These are phyloP conservation scores for Scaptomyza hsui DNA, from an alignment of 1,140 invertebrate genomes.

Conservation along the genomic window DNA sequence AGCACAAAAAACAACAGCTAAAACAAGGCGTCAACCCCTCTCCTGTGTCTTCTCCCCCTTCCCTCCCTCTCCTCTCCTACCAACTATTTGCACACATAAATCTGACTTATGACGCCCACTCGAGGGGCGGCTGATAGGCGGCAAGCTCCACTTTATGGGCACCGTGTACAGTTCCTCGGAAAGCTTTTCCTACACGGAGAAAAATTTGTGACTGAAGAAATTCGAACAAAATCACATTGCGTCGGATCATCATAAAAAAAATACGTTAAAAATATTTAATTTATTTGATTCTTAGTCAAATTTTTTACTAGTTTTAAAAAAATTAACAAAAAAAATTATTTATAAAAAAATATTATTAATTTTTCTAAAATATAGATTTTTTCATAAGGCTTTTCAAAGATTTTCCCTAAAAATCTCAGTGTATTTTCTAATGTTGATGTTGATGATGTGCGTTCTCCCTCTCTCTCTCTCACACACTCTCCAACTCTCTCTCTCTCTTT, in stretches of 20 bases:
- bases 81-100: slow-evolving; percentile 79
- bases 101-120: slow-evolving; percentile 76
- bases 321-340: too few relatives aligned
- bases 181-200: background rate
- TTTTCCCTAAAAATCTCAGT: background rate
- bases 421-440: slow-evolving; percentile 15
- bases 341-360: too few relatives aligned
- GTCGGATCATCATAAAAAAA: too few relatives aligned
- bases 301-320: too few relatives aligned
- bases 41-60: background rate
- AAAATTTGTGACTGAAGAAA: background rate
- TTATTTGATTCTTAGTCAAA: too few relatives aligned
- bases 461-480: background rate
- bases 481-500: slow-evolving; percentile 18
- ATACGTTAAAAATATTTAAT: too few relatives aligned
- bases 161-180: background rate
- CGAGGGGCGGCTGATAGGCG: slow-evolving; percentile 21
- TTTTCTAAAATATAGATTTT: background rate
- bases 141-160: slow-evolving; percentile 4
- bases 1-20: slow-evolving; percentile 36
- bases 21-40: slow-evolving; percentile 38
- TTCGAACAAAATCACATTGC: too few relatives aligned
- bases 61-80: background rate
- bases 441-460: slow-evolving; percentile 61
- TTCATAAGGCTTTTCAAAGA: background rate